Evolutionary conservation across 2,113 vertebrate genomes (phyloP).

Genomic region (Protobothrops mucrosquamatus): DNA sequence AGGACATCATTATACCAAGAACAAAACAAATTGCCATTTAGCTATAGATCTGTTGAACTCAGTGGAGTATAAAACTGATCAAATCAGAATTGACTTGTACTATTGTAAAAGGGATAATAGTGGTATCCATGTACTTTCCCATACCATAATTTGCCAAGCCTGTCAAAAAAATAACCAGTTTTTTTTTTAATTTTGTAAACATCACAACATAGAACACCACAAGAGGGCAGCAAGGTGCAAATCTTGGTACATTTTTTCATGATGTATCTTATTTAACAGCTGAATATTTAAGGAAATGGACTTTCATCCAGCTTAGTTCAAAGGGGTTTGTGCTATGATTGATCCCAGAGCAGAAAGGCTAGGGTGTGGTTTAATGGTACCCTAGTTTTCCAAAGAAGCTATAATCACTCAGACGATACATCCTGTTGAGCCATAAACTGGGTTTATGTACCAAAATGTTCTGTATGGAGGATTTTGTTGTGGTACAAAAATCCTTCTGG

Average conservation of each 20-base stretch:
- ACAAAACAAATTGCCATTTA: background rate
- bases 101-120: background rate
- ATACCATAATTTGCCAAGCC: background rate
- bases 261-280: background rate
- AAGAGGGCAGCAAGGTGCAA: slow-evolving; percentile 45
- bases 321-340: background rate
- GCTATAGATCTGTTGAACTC: background rate
- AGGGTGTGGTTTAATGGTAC: background rate
- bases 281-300: background rate
- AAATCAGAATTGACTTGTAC: background rate
- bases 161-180: background rate
- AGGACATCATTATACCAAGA: background rate
- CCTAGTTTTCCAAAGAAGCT: background rate
- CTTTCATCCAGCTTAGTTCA: background rate
- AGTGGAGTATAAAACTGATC: background rate
- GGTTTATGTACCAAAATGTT: background rate
- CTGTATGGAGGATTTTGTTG: background rate
- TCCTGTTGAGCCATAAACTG: background rate
- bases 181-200: background rate
- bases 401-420: background rate
- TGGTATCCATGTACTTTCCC: background rate
- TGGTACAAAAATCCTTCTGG: background rate
- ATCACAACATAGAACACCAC: slow-evolving; percentile 24
- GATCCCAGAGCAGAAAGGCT: background rate
- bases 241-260: background rate